Base-by-base conservation (phyloP, 2,113 vertebrate species). In the Chionomys nivalis region DNA sequence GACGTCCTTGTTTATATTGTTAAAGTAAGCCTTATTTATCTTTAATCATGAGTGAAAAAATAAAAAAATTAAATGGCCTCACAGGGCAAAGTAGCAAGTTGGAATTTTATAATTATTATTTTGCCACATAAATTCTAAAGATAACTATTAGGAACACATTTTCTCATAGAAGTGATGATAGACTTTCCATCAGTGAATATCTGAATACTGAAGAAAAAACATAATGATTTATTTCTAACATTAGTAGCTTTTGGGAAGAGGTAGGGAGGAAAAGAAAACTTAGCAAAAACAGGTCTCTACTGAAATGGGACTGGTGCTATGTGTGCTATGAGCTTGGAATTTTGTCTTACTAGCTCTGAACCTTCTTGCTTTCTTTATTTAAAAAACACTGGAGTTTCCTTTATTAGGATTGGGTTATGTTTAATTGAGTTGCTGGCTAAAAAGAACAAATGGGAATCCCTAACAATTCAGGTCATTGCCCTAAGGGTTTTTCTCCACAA, bases 141-240 rank as follows among this genome's bases (percentile, higher is more conserved):
- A 63, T 86, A 90, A 94, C 77, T 77, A 85, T 86, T 90, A 61
- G 33, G 65, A 95, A 21, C 24, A 91, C 17, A 87, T 88, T 95
- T 93, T 92, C 73, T 94, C 87, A 70, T 28, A 78, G 36, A 89
- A 86, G 47, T 93, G 5, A 78, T 82, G 36, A 75, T 96, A 70
- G 26, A 94, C 49, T 86, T 89, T 17, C 17, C 42, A 44, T 89
- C 89, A 79, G 75, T n/a, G 8, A 87, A 55, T 76, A 87, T 81
- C 47, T 95, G 42, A 95, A 87, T 92, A 78, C 39, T 73, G 61
- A 96, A 33, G 91, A n/a, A 14, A 61, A 96, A 63, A 78, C 78
- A 95, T 65, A 95, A 91, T 78, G 92, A 96, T 90, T 31, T 95
- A 70, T 88, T 94, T 95, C 52, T 87, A 93, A 95, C 61, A n/a